Conservation (phyloP, 2,797 vertebrate species). For the Lithobates pipiens region DNA sequence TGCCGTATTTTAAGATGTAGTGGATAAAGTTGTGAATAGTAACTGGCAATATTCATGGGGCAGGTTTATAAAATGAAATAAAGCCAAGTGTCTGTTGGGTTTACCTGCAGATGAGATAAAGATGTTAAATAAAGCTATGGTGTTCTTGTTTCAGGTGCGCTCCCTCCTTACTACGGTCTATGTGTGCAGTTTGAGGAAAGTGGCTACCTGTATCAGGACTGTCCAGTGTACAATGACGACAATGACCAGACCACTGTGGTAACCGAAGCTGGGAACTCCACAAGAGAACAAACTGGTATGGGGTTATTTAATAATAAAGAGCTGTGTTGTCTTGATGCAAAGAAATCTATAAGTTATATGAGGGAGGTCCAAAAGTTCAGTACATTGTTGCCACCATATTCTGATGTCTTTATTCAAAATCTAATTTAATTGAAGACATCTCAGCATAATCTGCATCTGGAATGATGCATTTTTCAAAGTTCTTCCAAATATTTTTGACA, state of each 20-base stretch:
- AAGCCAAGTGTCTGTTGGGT: neutral
- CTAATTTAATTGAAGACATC: too few relatives aligned
- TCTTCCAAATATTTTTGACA: too few relatives aligned
- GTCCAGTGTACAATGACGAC: constrained; percentile 70
- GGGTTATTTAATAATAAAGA: neutral
- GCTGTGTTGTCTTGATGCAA: neutral
- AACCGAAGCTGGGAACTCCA: constrained; percentile 62
- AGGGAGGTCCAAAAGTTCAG: neutral
- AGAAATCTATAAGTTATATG: neutral
- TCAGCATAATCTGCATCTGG: neutral
- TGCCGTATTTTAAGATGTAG: too few relatives aligned
- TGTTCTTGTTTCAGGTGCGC: constrained; percentile 66
- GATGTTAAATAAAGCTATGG: neutral
- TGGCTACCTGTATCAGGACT: constrained; percentile 71
- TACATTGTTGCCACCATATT: neutral
- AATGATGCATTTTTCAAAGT: neutral
- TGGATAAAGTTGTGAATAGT: too few relatives aligned
- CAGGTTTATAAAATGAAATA: neutral
- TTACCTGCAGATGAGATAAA: neutral
- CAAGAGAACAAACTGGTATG: constrained; percentile 75
- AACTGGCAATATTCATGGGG: too few relatives aligned
- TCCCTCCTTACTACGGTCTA: constrained; percentile 71
- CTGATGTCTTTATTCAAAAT: neutral
- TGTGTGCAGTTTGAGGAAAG: constrained; percentile 71
- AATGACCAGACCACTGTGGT: constrained; percentile 71